A percentile compares a stretch with the other conserved stretches of the same genome.
These are phyloP conservation scores for Fabriciana adippe DNA, from an alignment of 2,888 invertebrate species.

Conservation along the genomic window DNA sequence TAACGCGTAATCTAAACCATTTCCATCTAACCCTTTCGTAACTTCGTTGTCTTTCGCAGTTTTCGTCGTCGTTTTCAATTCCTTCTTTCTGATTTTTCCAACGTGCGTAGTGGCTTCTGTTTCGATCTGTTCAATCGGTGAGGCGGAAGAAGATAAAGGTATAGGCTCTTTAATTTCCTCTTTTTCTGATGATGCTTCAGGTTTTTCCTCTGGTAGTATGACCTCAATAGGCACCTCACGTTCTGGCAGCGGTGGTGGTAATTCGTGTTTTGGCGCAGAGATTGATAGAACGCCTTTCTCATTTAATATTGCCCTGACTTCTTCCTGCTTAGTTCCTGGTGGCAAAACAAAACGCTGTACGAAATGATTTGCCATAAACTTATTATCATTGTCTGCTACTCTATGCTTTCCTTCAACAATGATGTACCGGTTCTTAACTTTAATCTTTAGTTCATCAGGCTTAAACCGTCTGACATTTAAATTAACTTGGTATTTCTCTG, in stretches of 20 bases:
- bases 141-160: conserved; percentile 42
- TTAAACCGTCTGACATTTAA: conserved; percentile 66
- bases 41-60: conserved; percentile 72
- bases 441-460: conserved; percentile 68
- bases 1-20: conserved; percentile 64
- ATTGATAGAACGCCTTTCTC: conserved; percentile 64
- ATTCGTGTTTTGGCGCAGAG: conserved; percentile 67
- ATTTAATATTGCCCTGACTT: conserved; percentile 66
- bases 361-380: conserved; percentile 69
- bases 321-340: conserved; percentile 65
- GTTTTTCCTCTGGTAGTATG: conserved; percentile 49
- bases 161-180: conserved; percentile 43
- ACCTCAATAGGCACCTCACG: conserved; percentile 70
- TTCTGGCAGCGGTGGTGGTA: conserved; percentile 71
- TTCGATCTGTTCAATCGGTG: conserved; percentile 60
- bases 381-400: conserved; percentile 51
- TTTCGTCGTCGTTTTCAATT: conserved; percentile 66
- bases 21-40: conserved; percentile 62
- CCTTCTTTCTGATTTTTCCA: conserved; percentile 77
- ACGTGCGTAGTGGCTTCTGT: conserved; percentile 68
- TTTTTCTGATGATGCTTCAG: conserved; percentile 46
- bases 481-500: conserved; percentile 62
- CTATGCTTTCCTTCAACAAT: conserved; percentile 69
- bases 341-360: conserved; percentile 71
- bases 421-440: conserved; percentile 70